These are phyloP conservation scores for Jordanella pulchra DNA, from an alignment of 2,797 vertebrate species.

Conservation along the genomic window DNA sequence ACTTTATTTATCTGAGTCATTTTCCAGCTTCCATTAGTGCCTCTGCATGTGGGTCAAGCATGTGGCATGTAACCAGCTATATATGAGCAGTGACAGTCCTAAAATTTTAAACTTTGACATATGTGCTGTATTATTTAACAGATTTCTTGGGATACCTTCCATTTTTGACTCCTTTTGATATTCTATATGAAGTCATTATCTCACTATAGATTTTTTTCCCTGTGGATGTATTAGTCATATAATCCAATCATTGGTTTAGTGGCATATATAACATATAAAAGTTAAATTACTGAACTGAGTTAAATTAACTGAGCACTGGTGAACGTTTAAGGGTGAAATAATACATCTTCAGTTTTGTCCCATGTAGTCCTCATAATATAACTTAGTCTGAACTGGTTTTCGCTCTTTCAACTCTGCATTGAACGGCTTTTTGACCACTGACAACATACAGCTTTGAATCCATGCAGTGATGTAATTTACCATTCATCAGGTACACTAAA, in stretches of 20 bases:
- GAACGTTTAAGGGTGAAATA: constrained; percentile 4
- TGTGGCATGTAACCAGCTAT: background rate
- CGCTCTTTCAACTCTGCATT: constrained; percentile 3
- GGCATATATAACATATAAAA: background rate
- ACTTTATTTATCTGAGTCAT: too few species aligned
- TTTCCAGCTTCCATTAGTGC: too few species aligned
- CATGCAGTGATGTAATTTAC: constrained; percentile 24
- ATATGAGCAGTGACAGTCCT: background rate
- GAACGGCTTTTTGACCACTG: background rate
- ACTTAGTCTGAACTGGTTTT: constrained; percentile 17
- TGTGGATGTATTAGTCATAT: background rate
- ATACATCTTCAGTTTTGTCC: constrained; percentile 3
- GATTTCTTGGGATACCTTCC: background rate
- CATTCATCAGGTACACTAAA: constrained; percentile 23
- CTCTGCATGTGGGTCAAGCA: too few species aligned
- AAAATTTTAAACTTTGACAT: background rate
- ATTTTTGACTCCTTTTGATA: background rate
- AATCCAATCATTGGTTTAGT: background rate
- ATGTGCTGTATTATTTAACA: background rate
- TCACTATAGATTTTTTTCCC: background rate
- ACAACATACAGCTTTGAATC: constrained; percentile 9
- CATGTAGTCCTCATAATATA: background rate
- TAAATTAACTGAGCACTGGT: background rate
- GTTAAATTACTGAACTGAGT: background rate
- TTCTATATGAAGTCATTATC: background rate